Conservation (phyloP, 2,797 vertebrate species). For the Hemibagrus guttatus region DNA sequence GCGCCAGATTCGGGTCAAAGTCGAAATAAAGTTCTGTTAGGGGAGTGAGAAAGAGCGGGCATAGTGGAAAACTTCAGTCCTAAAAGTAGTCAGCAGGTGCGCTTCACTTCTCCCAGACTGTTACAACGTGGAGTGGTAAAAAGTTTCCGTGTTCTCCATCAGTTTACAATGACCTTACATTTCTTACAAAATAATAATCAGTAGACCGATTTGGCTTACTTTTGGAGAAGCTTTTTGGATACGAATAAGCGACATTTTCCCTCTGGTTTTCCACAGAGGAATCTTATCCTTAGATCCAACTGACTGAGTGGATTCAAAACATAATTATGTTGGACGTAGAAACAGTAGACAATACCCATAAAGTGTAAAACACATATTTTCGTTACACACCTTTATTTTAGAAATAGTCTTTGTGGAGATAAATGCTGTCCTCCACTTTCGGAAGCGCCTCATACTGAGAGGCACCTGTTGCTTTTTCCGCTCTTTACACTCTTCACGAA, state of each 20-base stretch:
- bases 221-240: background rate
- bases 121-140: background rate
- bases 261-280: constrained; percentile 47
- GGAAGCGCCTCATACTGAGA: constrained; percentile 24
- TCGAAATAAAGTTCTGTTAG: background rate
- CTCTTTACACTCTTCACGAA: constrained; percentile 14
- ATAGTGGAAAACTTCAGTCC: constrained; percentile 68
- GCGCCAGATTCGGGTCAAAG: constrained; percentile 15
- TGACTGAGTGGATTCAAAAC: background rate
- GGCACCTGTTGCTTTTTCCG: constrained; percentile 51
- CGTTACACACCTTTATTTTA: background rate
- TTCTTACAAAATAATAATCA: background rate
- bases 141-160: background rate
- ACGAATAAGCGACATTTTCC: constrained; percentile 20
- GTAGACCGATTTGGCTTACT: background rate
- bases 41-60: constrained; percentile 58
- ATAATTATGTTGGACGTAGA: background rate
- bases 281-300: constrained; percentile 22
- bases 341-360: background rate
- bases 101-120: constrained; percentile 29
- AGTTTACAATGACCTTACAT: background rate
- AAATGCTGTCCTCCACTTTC: constrained; percentile 7
- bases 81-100: constrained; percentile 73
- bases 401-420: background rate
- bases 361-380: background rate